Conservation (phyloP, 2,113 vertebrate species). For the Barbus barbus region DNA sequence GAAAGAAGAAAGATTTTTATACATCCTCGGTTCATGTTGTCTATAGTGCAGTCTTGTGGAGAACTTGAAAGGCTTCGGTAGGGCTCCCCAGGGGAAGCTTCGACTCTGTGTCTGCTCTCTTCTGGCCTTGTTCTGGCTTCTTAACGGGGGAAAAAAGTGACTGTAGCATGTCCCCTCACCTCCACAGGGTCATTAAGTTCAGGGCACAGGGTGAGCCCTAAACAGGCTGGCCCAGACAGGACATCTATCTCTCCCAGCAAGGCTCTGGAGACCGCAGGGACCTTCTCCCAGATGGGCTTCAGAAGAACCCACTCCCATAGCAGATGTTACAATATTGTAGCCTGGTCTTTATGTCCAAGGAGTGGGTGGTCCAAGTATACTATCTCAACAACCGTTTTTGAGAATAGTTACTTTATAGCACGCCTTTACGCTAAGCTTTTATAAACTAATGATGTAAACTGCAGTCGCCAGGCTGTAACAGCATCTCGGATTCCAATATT, state of each 20-base stretch:
- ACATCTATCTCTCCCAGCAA: slow-evolving; percentile 48
- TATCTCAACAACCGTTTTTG: not conserved
- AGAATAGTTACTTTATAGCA: too few species aligned
- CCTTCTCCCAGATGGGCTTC: slow-evolving; percentile 40
- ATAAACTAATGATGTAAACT: not conserved
- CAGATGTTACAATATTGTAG: slow-evolving; percentile 30
- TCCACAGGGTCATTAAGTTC: slow-evolving; percentile 50
- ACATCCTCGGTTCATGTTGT: slow-evolving; percentile 47
- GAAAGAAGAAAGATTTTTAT: slow-evolving; percentile 7
- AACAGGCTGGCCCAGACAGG: slow-evolving; percentile 34
- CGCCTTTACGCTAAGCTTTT: not conserved
- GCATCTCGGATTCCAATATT: too few species aligned
- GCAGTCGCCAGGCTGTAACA: too few species aligned
- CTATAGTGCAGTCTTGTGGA: slow-evolving; percentile 41
- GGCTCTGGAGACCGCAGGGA: slow-evolving; percentile 38
- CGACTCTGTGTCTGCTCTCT: slow-evolving; percentile 36
- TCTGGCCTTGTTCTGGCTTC: slow-evolving; percentile 38
- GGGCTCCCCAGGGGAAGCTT: slow-evolving; percentile 43
- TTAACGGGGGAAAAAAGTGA: slow-evolving; percentile 15
- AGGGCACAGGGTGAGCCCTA: slow-evolving; percentile 32
- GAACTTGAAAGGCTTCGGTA: slow-evolving; percentile 56
- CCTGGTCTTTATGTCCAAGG: not conserved
- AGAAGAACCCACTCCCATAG: slow-evolving; percentile 33
- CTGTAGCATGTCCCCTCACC: slow-evolving; percentile 35
- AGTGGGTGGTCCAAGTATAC: not conserved